Evolutionary conservation across 2,888 invertebrate species (phyloP), one percentile per base, ranked within the genome.

Genomic region (Gortyna flavago): DNA sequence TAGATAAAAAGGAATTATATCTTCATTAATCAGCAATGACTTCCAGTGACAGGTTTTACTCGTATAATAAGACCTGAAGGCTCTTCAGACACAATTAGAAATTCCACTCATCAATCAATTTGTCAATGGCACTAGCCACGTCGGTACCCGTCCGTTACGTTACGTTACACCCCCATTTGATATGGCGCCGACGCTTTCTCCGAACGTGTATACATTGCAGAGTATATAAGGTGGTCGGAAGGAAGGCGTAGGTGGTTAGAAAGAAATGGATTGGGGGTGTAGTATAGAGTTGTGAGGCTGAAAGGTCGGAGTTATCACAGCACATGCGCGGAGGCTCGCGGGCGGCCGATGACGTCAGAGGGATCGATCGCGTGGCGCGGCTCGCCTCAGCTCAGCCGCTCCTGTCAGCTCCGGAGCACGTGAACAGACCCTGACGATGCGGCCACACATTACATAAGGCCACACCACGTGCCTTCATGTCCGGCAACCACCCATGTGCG

Each of bases 401-500:
- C 84, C 93, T 92, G 93, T 92, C 93, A 93, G 90, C 80, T 88
- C 84, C 80, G 89, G 85, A 88, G 89, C 94, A 92, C 94, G 93
- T 91, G 94, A 92, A 89, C 89, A 85, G 87, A 84, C 75, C 75
- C 41, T 79, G 78, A 77, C 77, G 81, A 84, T 91, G 90, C 84
- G 87, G 88, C 87, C 88, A 83, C 90, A 90, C 90, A 90, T 95
- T 94, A 94, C 92, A 91, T 95, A 95, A 95, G 93, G 92, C 91
- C 83, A 90, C 86, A 89, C 89, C 90, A 95, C 95, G 96, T 93
- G 93, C 89, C 90, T 84, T 80, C 88, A 89, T 88, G 88, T 87
- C 87, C 84, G 81, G 75, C 82, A 92, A 91, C 88, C 90, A 93
- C 94, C 98, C 98, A 99, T 99, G 99, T 98, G 98, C 97, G 98